Evolutionary conservation across 2,888 invertebrate genomes (phyloP).

Genomic region (Rosalia funebris): DNA sequence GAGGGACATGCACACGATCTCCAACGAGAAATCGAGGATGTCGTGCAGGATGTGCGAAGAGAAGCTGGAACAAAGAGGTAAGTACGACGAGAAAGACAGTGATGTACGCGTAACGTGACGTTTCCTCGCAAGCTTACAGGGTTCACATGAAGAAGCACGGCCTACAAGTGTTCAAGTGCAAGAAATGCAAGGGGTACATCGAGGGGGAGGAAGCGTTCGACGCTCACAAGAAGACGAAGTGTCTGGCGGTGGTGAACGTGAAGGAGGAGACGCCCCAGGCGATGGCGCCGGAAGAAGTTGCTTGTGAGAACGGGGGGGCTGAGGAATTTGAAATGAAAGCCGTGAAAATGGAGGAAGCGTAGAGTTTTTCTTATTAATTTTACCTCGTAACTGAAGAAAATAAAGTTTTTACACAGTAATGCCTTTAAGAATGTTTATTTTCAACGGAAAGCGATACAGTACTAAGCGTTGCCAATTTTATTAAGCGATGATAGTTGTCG

Average conservation of each 20-base stretch:
- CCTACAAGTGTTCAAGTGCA: slow-evolving; percentile 4
- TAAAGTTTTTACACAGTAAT: too few species aligned
- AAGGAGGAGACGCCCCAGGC: background rate
- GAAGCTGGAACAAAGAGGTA: background rate
- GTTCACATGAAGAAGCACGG: slow-evolving; percentile 16
- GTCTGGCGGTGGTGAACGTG: background rate
- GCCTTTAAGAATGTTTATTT: too few species aligned
- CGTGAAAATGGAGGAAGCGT: too few species aligned
- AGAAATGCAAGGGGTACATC: slow-evolving; percentile 9
- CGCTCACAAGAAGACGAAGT: background rate
- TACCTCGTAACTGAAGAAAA: too few species aligned
- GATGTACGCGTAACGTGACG: too few species aligned
- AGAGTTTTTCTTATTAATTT: too few species aligned
- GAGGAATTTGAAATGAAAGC: background rate
- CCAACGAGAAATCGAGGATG: background rate
- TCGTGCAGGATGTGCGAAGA: slow-evolving; percentile 4
- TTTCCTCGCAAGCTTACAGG: background rate
- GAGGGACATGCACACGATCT: slow-evolving; percentile 3
- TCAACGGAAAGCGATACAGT: too few species aligned
- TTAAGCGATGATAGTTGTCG: too few species aligned
- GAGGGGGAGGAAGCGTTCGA: slow-evolving; percentile 14
- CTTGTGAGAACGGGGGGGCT: background rate
- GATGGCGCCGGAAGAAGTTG: too few species aligned
- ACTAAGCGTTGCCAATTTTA: too few species aligned
- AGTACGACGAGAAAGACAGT: background rate